Conservation (phyloP, 2,113 vertebrate species). For the Aldabrachelys gigantea region DNA sequence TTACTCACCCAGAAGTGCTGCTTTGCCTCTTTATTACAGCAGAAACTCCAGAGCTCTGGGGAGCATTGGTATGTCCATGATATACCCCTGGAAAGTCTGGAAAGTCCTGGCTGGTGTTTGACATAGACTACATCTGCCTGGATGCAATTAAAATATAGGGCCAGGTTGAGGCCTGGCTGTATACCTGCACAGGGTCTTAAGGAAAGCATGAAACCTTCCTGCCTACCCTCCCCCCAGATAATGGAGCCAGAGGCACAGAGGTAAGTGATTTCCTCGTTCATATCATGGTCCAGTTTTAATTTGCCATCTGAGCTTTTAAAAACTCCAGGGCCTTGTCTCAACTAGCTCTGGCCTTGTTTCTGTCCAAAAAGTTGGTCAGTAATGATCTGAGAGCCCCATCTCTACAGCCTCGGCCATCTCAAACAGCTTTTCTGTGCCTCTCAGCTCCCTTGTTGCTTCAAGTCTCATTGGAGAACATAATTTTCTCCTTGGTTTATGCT, state of each 20-base stretch:
- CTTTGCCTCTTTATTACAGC: not conserved
- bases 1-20: conserved; percentile 15
- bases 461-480: not conserved
- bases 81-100: not conserved
- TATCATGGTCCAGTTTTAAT: not conserved
- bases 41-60: not conserved
- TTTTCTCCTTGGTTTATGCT: not conserved
- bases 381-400: not conserved
- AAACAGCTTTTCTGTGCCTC: not conserved
- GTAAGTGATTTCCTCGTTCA: not conserved
- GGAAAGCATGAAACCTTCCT: not conserved
- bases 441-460: conserved; percentile 2
- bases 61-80: not conserved
- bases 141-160: not conserved
- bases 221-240: not conserved
- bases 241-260: not conserved
- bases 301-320: not conserved
- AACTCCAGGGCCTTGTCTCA: not conserved
- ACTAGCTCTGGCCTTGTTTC: not conserved
- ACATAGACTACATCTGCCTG: not conserved
- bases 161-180: not conserved
- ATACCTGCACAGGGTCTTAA: not conserved
- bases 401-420: not conserved
- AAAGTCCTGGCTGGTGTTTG: not conserved
- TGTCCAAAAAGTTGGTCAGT: not conserved